Conservation (phyloP, 2,797 vertebrate genomes). For the Cynodonichthys magdalenae region DNA sequence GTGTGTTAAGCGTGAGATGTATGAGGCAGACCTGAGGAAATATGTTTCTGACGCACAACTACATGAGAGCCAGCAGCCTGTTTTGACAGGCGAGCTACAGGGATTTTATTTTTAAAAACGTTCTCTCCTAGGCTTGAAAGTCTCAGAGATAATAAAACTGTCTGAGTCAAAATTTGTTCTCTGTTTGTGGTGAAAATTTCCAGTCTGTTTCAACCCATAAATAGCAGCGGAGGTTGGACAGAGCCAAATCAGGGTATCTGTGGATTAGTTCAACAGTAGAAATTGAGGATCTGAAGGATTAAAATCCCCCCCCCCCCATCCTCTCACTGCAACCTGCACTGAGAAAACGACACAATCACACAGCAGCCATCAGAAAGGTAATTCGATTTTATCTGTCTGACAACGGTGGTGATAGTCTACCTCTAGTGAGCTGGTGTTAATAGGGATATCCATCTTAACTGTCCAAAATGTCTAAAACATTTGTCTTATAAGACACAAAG, state of each 20-base stretch:
- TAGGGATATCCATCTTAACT: conserved; percentile 37
- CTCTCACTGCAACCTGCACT: conserved; percentile 69
- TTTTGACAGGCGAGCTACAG: conserved; percentile 46
- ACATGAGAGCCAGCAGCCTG: conserved; percentile 34
- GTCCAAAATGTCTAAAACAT: conserved; percentile 35
- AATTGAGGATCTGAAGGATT: conserved; percentile 73
- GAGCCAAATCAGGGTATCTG: conserved; percentile 58
- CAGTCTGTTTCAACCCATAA: conserved; percentile 29
- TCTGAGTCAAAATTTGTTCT: conserved; percentile 37
- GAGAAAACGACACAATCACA: conserved; percentile 72
- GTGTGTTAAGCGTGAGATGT: conserved; percentile 53
- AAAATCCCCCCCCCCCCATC: conserved; percentile 42
- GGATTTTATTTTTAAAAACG: conserved; percentile 30
- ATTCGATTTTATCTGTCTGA: conserved; percentile 69
- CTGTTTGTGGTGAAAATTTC: conserved; percentile 24
- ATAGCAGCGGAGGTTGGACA: conserved; percentile 28
- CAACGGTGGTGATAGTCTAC: conserved; percentile 54
- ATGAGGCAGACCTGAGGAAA: conserved; percentile 38
- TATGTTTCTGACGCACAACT: conserved; percentile 37
- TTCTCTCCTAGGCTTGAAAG: conserved; percentile 29
- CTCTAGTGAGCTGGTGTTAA: conserved; percentile 41
- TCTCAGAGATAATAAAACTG: conserved; percentile 42
- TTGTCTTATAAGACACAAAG: conserved; percentile 19
- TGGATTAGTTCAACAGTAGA: conserved; percentile 69
- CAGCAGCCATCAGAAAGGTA: conserved; percentile 61